Conservation (phyloP, 2,888 invertebrate genomes). For the Drosophila mettleri region DNA sequence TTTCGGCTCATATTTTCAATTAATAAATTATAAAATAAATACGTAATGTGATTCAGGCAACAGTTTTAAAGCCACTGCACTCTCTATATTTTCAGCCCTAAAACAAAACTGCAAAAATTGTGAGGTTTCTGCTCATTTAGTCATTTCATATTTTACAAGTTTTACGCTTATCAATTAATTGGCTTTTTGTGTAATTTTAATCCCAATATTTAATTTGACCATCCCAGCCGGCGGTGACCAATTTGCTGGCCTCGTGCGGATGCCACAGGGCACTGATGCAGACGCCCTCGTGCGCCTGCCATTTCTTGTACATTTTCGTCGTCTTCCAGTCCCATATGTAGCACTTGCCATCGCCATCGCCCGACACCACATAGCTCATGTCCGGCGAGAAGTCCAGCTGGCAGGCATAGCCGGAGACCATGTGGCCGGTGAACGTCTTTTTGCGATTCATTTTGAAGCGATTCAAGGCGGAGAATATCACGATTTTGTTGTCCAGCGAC, state of each 20-base stretch:
- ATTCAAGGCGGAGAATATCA: slow-evolving; percentile 98
- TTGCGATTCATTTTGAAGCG: slow-evolving; percentile 99
- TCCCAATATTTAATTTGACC: slow-evolving; percentile 99
- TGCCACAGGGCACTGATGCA: slow-evolving; percentile 98
- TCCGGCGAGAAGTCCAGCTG: slow-evolving; percentile 98
- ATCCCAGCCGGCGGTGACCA: slow-evolving; percentile 99
- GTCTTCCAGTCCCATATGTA: slow-evolving; percentile 99
- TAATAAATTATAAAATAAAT: background rate
- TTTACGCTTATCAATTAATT: slow-evolving; percentile 45
- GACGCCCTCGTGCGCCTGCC: slow-evolving; percentile 99
- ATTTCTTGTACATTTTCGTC: slow-evolving; percentile 98
- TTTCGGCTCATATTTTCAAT: background rate
- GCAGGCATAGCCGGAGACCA: slow-evolving; percentile 99
- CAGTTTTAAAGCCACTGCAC: background rate
- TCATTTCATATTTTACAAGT: slow-evolving; percentile 46
- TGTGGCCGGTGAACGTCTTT: slow-evolving; percentile 98
- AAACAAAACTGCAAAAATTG: background rate
- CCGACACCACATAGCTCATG: slow-evolving; percentile 99
- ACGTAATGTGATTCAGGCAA: background rate
- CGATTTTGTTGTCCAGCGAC: slow-evolving; percentile 99
- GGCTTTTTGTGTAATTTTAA: slow-evolving; percentile 85
- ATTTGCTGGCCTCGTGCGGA: slow-evolving; percentile 98
- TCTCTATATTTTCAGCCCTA: no score
- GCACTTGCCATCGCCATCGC: slow-evolving; percentile 99
- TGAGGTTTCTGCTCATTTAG: slow-evolving; percentile 15